phyloP scores from a whole-genome alignment of 2,888 invertebrate genomes.

The Pycnomerus fuliginosus region DNA sequence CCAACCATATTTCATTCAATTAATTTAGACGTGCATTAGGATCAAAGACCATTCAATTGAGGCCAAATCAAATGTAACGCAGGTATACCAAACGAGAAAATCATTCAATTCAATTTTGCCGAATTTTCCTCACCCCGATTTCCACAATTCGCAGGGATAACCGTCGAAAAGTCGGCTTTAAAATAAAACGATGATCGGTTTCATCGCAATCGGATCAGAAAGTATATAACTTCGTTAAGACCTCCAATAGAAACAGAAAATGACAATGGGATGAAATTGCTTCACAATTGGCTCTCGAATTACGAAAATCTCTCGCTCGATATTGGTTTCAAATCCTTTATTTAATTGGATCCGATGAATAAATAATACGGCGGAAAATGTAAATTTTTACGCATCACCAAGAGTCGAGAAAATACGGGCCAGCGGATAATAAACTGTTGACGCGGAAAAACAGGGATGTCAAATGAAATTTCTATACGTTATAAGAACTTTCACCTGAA shows the following conservation, averaged over 20 bases:
- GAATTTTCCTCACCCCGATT: neutral
- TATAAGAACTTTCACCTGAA: too few relatives aligned
- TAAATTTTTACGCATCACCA: too few relatives aligned
- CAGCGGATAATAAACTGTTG: too few relatives aligned
- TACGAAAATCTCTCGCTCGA: conserved; percentile 18
- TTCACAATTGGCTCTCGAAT: conserved; percentile 24
- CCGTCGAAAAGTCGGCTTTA: conserved; percentile 12
- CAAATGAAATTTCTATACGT: too few relatives aligned
- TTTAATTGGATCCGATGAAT: conserved; percentile 18
- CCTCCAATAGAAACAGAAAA: conserved; percentile 16
- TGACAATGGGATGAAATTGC: conserved; percentile 21
- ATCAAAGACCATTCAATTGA: neutral
- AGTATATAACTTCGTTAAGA: conserved; percentile 18
- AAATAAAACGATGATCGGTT: conserved; percentile 15
- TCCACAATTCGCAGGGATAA: neutral
- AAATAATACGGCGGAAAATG: too few relatives aligned
- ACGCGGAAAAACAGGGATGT: too few relatives aligned
- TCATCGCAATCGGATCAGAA: conserved; percentile 12
- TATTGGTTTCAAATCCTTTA: conserved; percentile 20
- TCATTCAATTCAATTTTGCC: too few relatives aligned
- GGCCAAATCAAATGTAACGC: too few relatives aligned
- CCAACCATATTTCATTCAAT: neutral
- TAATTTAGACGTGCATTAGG: neutral
- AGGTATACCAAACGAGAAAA: too few relatives aligned
- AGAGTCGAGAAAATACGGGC: too few relatives aligned